Conservation (phyloP, 64 coral and sea anemone species). For the Dendronephthya gigantea region DNA sequence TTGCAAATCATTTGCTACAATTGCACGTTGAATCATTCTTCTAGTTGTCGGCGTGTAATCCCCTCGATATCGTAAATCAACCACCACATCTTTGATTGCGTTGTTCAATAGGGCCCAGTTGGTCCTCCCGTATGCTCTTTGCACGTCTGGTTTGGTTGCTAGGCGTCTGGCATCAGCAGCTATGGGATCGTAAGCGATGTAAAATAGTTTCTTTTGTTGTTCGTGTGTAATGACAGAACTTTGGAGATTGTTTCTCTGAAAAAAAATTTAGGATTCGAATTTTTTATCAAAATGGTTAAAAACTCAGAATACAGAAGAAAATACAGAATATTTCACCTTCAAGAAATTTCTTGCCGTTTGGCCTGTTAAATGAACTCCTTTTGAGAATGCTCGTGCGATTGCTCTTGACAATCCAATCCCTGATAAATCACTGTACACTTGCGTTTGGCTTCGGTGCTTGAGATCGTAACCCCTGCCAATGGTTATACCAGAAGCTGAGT, state of each 20-base stretch:
- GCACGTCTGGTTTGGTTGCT: not conserved
- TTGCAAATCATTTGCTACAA: conserved; percentile 17
- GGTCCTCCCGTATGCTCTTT: conserved; percentile 3
- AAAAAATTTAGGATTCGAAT: not conserved
- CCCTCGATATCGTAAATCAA: conserved; percentile 28
- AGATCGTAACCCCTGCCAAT: not conserved
- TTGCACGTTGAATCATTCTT: not conserved
- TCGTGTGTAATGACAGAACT: not conserved
- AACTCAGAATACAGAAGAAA: not conserved
- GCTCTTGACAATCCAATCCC: not conserved
- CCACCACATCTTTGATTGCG: conserved; percentile 22
- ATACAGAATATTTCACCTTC: not conserved
- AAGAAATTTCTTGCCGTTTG: not conserved
- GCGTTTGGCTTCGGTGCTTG: not conserved
- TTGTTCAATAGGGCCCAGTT: conserved; percentile 11
- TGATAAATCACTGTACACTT: not conserved
- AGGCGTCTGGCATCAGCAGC: conserved; percentile 22
- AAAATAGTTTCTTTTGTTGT: conserved; percentile 33
- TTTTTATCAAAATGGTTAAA: not conserved
- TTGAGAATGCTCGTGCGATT: not conserved
- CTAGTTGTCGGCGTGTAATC: conserved; percentile 27
- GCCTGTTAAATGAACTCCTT: not conserved
- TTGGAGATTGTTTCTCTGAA: not conserved
- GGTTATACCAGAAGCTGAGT: not conserved
- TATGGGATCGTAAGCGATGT: conserved; percentile 3